Conservation (phyloP, 2,113 vertebrate species). For the Corvus cornix region DNA sequence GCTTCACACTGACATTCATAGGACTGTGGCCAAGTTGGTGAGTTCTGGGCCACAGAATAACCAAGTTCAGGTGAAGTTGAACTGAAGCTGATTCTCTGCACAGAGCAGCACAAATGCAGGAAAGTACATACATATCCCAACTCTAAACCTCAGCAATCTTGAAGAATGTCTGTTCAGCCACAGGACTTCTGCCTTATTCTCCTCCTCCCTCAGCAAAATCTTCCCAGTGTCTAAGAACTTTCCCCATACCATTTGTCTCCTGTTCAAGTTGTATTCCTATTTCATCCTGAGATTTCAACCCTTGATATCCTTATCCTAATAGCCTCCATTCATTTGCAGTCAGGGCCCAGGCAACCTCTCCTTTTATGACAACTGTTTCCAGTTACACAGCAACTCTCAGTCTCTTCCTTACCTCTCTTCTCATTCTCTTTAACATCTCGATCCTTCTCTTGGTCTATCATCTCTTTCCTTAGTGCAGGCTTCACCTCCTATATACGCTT, state of each 20-base stretch:
- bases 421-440: not conserved
- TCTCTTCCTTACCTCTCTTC: not conserved
- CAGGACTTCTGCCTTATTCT: not conserved
- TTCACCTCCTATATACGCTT: not conserved
- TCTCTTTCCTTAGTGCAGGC: not conserved
- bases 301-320: not conserved
- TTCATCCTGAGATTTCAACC: not conserved
- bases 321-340: not conserved
- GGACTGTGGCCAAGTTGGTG: not conserved
- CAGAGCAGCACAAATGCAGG: not conserved
- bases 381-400: not conserved
- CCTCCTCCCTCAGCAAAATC: not conserved
- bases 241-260: not conserved
- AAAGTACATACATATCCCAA: not conserved
- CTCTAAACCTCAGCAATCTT: not conserved
- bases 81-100: not conserved
- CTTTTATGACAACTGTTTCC: not conserved
- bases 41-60: not conserved
- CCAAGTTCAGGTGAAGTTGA: not conserved
- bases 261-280: not conserved
- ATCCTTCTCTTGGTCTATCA: not conserved
- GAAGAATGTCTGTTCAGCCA: not conserved
- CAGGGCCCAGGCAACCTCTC: not conserved
- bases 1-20: not conserved
- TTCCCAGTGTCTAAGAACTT: not conserved